phyloP scores from a whole-genome alignment of 2,888 invertebrate species.

The Apoderus coryli region DNA sequence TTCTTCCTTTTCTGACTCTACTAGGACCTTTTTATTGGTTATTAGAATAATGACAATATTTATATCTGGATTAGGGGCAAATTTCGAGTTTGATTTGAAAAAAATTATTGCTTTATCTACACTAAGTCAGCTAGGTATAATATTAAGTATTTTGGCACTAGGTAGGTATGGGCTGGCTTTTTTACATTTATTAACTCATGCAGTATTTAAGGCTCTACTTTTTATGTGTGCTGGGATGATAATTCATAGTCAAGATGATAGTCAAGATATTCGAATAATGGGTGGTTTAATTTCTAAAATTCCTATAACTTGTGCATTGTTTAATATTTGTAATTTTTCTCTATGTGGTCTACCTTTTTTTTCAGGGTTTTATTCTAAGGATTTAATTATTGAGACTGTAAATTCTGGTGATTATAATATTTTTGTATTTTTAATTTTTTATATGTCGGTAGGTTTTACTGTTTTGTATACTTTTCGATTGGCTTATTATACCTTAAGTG shows the following conservation, averaged over 20 bases:
- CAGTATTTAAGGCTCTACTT: constrained; percentile 60
- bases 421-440: constrained; percentile 39
- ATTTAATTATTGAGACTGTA: constrained; percentile 44
- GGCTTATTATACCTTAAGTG: constrained; percentile 39
- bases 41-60: constrained; percentile 43
- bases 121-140: constrained; percentile 59
- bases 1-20: constrained; percentile 32
- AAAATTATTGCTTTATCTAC: constrained; percentile 63
- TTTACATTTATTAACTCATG: constrained; percentile 60
- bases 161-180: constrained; percentile 41
- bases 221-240: constrained; percentile 57
- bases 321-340: constrained; percentile 28
- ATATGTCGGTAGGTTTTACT: constrained; percentile 43
- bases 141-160: constrained; percentile 40
- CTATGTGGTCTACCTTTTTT: constrained; percentile 34
- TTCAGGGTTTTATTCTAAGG: constrained; percentile 45
- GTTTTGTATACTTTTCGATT: constrained; percentile 33
- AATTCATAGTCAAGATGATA: constrained; percentile 48
- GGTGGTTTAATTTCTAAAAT: constrained; percentile 35
- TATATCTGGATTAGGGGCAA: constrained; percentile 44
- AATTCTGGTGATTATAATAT: constrained; percentile 39
- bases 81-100: constrained; percentile 56
- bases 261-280: constrained; percentile 53
- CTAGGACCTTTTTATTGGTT: constrained; percentile 41
- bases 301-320: constrained; percentile 38